phyloP scores from a whole-genome alignment of 2,113 vertebrate genomes.

The Murina feae region DNA sequence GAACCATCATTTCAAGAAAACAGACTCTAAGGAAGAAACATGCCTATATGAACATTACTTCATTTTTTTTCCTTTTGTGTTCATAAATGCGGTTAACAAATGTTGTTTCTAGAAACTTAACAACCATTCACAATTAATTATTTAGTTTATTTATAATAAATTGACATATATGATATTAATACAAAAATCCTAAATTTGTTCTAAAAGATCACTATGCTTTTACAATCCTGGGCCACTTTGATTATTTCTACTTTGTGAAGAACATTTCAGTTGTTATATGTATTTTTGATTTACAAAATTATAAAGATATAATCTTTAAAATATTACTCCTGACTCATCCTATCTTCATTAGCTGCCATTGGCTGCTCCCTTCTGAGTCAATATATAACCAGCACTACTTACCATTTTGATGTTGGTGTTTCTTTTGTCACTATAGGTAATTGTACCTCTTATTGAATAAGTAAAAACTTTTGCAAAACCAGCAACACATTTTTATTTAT shows the following conservation, averaged over 20 bases:
- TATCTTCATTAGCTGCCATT: not conserved
- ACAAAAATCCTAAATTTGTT: not conserved
- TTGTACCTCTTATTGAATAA: not conserved
- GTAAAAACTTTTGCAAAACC: not conserved
- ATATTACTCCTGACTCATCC: not conserved
- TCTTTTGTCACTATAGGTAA: not conserved
- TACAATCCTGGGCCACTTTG: not conserved
- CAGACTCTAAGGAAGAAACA: not conserved
- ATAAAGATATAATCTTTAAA: not conserved
- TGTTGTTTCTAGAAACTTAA: not conserved
- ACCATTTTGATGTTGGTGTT: not conserved
- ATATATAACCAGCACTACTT: not conserved
- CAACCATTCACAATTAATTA: not conserved
- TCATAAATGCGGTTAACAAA: not conserved
- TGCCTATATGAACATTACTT: not conserved
- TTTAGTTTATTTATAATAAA: not conserved
- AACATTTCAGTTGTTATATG: not conserved
- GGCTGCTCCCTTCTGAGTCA: not conserved
- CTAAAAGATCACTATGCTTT: not conserved
- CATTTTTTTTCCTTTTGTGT: not conserved
- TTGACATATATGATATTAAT: not conserved
- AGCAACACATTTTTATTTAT: not conserved
- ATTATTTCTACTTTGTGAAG: not conserved
- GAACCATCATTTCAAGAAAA: not conserved
- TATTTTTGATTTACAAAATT: not conserved